Evolutionary conservation across 2,888 invertebrate genomes (phyloP).

Genomic region (Dinocampus coccinellae): DNA sequence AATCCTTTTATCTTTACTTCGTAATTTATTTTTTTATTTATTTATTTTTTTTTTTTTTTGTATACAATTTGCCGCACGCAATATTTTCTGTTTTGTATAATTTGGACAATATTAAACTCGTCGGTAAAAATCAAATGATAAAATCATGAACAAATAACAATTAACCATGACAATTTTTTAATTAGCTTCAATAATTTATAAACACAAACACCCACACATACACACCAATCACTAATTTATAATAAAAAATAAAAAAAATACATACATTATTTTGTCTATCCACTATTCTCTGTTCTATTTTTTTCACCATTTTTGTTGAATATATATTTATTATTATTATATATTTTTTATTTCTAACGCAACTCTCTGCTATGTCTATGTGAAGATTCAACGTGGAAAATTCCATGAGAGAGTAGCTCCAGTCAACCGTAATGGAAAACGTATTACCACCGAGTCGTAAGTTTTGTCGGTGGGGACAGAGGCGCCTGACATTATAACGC

Average conservation of each 20-base stretch:
- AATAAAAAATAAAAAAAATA: no score
- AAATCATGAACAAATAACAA: not conserved
- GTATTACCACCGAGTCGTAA: conserved; percentile 62
- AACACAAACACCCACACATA: no score
- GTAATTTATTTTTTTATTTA: no score
- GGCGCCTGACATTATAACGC: conserved; percentile 61
- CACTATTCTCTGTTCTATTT: not conserved
- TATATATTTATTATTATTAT: not conserved
- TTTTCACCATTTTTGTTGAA: not conserved
- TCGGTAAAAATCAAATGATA: not conserved
- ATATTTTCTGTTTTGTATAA: not conserved
- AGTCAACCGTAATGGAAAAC: conserved; percentile 62
- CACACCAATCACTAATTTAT: no score
- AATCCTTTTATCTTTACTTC: not conserved
- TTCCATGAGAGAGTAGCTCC: conserved; percentile 40
- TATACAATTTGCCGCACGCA: not conserved
- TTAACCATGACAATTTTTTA: not conserved
- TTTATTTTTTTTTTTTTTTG: not conserved
- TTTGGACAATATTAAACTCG: not conserved
- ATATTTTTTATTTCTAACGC: not conserved
- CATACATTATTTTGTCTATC: no score
- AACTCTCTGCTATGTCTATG: not conserved
- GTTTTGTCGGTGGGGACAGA: conserved; percentile 55
- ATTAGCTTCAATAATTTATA: no score
- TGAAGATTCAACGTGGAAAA: conserved; percentile 37